Percentiles rank a stretch among this genome's conserved stretches.
Evolutionary conservation across 2,113 vertebrate genomes (phyloP).

Genomic region (Crotalus helleri): DNA sequence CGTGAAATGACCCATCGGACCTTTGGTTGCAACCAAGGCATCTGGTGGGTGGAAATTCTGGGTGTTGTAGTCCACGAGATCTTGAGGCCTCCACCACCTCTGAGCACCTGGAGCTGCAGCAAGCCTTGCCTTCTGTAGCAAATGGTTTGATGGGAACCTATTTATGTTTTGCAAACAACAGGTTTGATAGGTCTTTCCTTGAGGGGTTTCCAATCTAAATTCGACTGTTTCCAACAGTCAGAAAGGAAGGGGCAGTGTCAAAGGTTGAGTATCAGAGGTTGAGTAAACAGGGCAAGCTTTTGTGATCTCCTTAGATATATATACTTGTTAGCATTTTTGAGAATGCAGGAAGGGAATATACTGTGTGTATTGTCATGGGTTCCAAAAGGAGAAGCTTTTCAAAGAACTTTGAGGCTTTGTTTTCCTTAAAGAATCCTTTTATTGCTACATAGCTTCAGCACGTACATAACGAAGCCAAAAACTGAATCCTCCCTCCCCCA

Average conservation of each 20-base stretch:
- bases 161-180: neutral
- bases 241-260: neutral
- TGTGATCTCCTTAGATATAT: no score
- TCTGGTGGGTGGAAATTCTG: neutral
- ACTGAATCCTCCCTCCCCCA: no score
- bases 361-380: no score
- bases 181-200: neutral
- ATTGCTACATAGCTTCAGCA: no score
- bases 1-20: neutral
- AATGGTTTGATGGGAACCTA: neutral
- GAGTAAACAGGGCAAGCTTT: neutral
- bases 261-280: neutral
- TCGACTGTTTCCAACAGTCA: neutral
- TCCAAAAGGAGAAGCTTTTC: no score
- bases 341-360: no score
- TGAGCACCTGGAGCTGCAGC: neutral
- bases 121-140: neutral
- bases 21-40: neutral
- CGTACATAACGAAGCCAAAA: no score
- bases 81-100: neutral
- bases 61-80: neutral
- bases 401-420: no score
- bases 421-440: no score
- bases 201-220: neutral
- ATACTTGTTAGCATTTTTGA: no score